Evolutionary conservation across 1,140 invertebrate genomes (phyloP), one percentile per base, ranked within the genome.

Genomic region (Drosophila subobscura): DNA sequence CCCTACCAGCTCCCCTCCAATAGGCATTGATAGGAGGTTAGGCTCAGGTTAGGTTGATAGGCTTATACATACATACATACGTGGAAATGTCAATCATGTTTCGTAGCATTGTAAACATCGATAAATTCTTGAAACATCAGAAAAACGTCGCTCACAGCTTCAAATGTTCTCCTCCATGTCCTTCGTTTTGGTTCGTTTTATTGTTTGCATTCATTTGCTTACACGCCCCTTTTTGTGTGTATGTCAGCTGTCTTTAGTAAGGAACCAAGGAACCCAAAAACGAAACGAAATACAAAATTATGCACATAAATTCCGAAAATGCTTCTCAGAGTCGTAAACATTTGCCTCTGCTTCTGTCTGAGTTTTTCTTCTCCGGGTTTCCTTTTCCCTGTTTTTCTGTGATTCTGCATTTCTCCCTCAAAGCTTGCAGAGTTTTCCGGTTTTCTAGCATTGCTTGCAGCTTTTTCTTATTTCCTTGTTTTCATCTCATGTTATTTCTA

Each of bases 281-380:
- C 7, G 29, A 67, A 49, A 61, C 51, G 49, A 65, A 76, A 75
- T 53, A 84, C 77, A 86, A 85, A 85, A 85, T 80, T 81, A 85
- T 85, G 77, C 81, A 86, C 81, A 85, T 85, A 85, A 85, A 85
- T 85, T 86, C 77, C 58, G 66, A 51, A 33, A 33, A 33, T 61
- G 77, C 55, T 85, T 75, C 29, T 33, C 63, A 52, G 45, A 73
- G 72, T 77, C 67, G 80, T 77, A 86, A 80, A 85, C 50, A 85
- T 79, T 61, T 64, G 46, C 40, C 42, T 53, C 40, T 63, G 72
- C 54, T 8, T 10, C 8, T 29, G 8, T 8, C 29, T 4, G 3
- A 60, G 56, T 76, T 63, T 64, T 65, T 65, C 61, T 49, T 41
- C 16, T 54, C 33, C 3, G 60, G 25, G 46, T 52, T 71, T 61